Evolutionary conservation across 2,113 vertebrate genomes (phyloP), one percentile per base, ranked within the genome.

Genomic region (Tachysurus vachellii): DNA sequence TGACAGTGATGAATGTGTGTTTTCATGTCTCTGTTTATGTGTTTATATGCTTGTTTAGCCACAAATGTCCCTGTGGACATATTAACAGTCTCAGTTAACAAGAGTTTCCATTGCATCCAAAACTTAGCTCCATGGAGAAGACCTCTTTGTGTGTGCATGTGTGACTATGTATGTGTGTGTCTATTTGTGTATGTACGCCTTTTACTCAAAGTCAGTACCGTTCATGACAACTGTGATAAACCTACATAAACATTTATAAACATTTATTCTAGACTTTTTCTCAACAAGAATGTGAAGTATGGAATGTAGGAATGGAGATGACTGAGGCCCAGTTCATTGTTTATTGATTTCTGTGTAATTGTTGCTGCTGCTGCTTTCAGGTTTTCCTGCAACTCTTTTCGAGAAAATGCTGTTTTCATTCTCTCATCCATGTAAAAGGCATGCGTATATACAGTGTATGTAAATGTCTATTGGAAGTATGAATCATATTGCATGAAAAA

Each of bases 21-120:
- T 76, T 85, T 57, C 71, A n/a, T 8, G 66, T 80, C 84, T 56
- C 61, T 80, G 76, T 80, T 80, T 86, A 54, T 85, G 73, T 85
- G 44, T 77, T 79, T 79, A 68, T 66, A 19, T 85, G 62, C 76
- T 54, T 80, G 62, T 80, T 86, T 80, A 57, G 23, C 9, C 66
- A n/a, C 23, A 64, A 26, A 80, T 80, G 16, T 56, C 73, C 14
- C 42, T n/a, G 44, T 21, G 28, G 36, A 85, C 84, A 62, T 53
- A 62, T 77, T 61, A 80, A 62, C 59, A 16, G 28, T 80, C 50
- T 86, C 62, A 86, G n/a, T 79, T 80, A 70, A 70, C 61, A 56
- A 80, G 59, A 68, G 61, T 85, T 66, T 86, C 76, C 28, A 42
- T 19, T 86, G 47, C 68, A 42, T 36, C 61, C 50, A 86, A 80